phyloP scores from a whole-genome alignment of 2,888 invertebrate genomes.

The Ochlodes sylvanus region DNA sequence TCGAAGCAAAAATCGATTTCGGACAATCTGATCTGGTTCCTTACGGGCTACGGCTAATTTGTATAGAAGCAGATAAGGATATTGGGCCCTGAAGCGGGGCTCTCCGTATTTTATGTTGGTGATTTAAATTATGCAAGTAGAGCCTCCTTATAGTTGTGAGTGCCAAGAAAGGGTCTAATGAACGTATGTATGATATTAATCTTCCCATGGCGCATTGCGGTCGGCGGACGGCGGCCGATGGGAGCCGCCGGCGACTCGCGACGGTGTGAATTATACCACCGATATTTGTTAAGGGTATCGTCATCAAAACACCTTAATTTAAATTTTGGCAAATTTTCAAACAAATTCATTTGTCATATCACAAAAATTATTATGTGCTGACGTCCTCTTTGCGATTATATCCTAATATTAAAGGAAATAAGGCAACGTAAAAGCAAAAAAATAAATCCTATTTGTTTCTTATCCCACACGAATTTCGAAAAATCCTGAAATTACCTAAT shows the following conservation, averaged over 20 bases:
- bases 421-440: no score
- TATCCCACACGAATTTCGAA: no score
- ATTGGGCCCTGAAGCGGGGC: slow-evolving; percentile 3
- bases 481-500: no score
- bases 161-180: slow-evolving; percentile 35
- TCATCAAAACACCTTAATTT: not conserved
- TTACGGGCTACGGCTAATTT: not conserved
- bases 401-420: no score
- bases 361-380: no score
- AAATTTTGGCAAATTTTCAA: no score
- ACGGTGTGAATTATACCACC: slow-evolving; percentile 14
- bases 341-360: no score
- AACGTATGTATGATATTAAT: slow-evolving; percentile 35
- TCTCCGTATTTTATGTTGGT: slow-evolving; percentile 6
- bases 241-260: slow-evolving; percentile 21
- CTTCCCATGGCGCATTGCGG: slow-evolving; percentile 20
- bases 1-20: not conserved
- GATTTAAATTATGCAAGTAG: slow-evolving; percentile 28
- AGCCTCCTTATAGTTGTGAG: slow-evolving; percentile 9
- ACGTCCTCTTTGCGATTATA: no score
- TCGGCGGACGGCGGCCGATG: slow-evolving; percentile 20
- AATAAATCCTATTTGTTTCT: no score
- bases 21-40: not conserved
- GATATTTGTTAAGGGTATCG: slow-evolving; percentile 23
- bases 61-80: not conserved